Evolutionary conservation across 2,888 invertebrate species (phyloP).

Genomic region (Xestia ashworthii): DNA sequence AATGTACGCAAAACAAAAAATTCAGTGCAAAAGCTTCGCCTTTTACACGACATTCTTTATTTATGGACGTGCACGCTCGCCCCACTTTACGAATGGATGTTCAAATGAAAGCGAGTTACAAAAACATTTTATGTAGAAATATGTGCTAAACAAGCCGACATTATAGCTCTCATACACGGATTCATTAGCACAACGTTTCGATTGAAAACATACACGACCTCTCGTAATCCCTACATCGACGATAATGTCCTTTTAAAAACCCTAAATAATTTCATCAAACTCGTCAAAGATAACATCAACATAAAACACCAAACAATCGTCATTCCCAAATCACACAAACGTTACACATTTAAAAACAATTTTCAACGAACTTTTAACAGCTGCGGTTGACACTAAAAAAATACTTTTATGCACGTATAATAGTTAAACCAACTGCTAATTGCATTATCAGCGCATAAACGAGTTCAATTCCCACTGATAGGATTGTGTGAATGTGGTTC

Average conservation of each 20-base stretch:
- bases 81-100: conserved; percentile 79
- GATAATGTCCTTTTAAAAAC: background rate
- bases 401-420: conserved; percentile 13
- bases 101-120: conserved; percentile 75
- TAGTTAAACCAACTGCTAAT: conserved; percentile 44
- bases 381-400: conserved; percentile 11
- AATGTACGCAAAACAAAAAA: conserved; percentile 75
- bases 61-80: conserved; percentile 78
- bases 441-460: conserved; percentile 50
- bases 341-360: background rate
- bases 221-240: background rate
- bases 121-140: conserved; percentile 63
- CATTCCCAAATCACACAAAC: conserved; percentile 8
- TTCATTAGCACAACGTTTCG: conserved; percentile 32
- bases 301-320: background rate
- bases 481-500: conserved; percentile 41
- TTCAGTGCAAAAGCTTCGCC: conserved; percentile 71
- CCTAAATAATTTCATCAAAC: background rate
- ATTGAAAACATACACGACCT: conserved; percentile 14
- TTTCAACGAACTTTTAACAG: background rate
- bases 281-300: background rate
- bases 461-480: conserved; percentile 38
- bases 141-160: conserved; percentile 54
- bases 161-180: conserved; percentile 30
- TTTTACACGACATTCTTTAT: conserved; percentile 81